Conservation (phyloP, 2,888 invertebrate genomes). For the Orthosia cruda region DNA sequence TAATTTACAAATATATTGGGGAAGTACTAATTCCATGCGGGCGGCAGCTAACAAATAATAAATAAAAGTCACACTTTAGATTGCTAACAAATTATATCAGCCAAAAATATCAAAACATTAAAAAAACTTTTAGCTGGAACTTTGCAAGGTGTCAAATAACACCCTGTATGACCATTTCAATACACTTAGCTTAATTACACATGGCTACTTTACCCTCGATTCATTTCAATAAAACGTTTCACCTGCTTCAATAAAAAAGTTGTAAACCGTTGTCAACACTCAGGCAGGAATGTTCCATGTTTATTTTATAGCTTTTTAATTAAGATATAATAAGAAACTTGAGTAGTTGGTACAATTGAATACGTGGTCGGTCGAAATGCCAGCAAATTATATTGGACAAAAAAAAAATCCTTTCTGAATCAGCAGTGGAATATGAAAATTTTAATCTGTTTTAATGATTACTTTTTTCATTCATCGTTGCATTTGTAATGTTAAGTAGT, state of each 20-base stretch:
- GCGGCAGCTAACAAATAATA: neutral
- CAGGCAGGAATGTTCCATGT: conserved; percentile 34
- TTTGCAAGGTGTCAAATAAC: conserved; percentile 39
- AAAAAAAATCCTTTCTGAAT: neutral
- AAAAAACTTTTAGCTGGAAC: neutral
- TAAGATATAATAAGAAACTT: conserved; percentile 36
- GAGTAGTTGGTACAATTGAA: conserved; percentile 14
- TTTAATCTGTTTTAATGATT: neutral
- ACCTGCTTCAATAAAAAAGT: conserved; percentile 51
- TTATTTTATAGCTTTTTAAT: conserved; percentile 52
- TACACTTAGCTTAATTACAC: conserved; percentile 26
- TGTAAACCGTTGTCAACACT: conserved; percentile 41
- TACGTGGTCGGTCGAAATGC: neutral
- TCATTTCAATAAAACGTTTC: conserved; percentile 36
- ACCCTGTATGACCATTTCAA: neutral
- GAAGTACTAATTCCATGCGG: too few species aligned
- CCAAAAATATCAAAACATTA: neutral
- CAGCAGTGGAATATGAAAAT: too few species aligned
- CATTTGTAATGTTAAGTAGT: neutral
- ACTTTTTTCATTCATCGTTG: neutral
- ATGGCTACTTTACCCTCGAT: conserved; percentile 25
- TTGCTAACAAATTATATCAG: neutral
- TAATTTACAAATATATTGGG: too few species aligned
- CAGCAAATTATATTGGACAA: neutral
- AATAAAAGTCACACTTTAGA: neutral